Evolutionary conservation across 2,888 invertebrate species (phyloP).

Genomic region (Amblyjoppa proteus): DNA sequence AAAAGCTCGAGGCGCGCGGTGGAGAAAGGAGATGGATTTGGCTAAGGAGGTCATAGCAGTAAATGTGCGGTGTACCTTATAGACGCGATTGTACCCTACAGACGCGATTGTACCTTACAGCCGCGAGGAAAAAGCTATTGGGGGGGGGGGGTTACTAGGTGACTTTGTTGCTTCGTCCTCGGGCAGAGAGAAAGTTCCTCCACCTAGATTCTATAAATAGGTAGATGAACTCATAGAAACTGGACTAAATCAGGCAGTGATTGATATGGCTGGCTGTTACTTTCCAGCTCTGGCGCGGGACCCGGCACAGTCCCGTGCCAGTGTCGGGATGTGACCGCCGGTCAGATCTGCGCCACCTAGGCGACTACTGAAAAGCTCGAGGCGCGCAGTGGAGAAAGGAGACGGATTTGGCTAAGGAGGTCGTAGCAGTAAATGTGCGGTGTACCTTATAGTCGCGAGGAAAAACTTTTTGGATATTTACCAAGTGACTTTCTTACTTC

Average conservation of each 20-base stretch:
- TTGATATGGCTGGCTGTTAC: no score
- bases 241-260: not conserved
- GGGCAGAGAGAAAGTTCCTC: not conserved
- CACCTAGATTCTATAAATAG: not conserved
- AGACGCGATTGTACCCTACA: not conserved
- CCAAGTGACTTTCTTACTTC: slow-evolving; percentile 23
- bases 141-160: slow-evolving; percentile 18
- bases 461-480: not conserved
- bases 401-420: not conserved
- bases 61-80: slow-evolving; percentile 11
- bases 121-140: slow-evolving; percentile 4
- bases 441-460: not conserved
- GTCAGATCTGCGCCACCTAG: not conserved
- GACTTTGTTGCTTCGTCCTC: slow-evolving; percentile 39
- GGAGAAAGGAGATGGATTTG: not conserved
- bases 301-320: no score
- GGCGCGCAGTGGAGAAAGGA: slow-evolving; percentile 4
- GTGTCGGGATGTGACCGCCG: not conserved
- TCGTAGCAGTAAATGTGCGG: slow-evolving; percentile 12
- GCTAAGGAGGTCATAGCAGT: not conserved
- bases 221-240: not conserved
- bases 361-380: slow-evolving; percentile 3
- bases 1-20: slow-evolving; percentile 12
- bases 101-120: not conserved
- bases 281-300: no score